Evolutionary conservation across 1,140 invertebrate genomes (phyloP).

Genomic region (Drosophila athabasca): DNA sequence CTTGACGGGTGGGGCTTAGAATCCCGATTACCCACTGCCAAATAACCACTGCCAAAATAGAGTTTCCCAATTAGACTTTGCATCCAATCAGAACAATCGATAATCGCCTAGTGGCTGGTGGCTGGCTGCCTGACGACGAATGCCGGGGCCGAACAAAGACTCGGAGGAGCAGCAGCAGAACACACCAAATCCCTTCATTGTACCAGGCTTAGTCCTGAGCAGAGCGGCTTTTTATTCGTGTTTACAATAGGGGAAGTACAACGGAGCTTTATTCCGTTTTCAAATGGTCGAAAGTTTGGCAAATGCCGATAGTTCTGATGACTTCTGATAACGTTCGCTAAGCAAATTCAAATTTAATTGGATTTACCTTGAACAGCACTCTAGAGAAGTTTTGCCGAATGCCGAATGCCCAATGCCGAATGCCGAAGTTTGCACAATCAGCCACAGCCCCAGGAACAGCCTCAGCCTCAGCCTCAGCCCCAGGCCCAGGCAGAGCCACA

Average conservation of each 20-base stretch:
- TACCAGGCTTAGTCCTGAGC: not conserved
- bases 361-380: conserved; percentile 42
- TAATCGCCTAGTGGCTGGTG: conserved; percentile 15
- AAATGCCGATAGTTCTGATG: conserved; percentile 36
- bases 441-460: no score
- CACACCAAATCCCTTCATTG: conserved; percentile 7
- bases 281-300: conserved; percentile 23
- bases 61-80: conserved; percentile 20
- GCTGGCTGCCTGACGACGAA: conserved; percentile 5
- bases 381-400: conserved; percentile 33
- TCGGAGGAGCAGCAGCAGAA: not conserved
- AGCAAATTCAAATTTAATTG: conserved; percentile 67
- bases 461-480: no score
- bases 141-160: not conserved
- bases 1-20: not conserved
- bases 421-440: conserved; percentile 5
- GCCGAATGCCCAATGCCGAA: no score
- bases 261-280: conserved; percentile 24
- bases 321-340: conserved; percentile 39
- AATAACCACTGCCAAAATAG: not conserved
- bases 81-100: conserved; percentile 18
- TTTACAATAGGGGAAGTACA: conserved; percentile 22
- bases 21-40: not conserved
- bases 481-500: no score
- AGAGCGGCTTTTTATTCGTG: conserved; percentile 15